Conservation (phyloP, 1,140 invertebrate genomes). For the Eciton burchellii region DNA sequence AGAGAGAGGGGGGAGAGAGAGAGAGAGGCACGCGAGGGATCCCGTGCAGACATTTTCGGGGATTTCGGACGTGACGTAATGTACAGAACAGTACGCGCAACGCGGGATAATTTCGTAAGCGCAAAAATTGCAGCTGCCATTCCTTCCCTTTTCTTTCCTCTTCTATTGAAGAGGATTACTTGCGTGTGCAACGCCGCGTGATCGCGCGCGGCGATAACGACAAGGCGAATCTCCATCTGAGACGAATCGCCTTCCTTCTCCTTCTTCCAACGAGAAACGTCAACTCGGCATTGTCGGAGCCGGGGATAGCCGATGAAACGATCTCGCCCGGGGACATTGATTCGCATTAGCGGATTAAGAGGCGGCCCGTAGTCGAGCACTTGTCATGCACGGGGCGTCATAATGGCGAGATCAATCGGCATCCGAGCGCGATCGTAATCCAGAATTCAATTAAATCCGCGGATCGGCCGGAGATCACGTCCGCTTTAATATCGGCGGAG, state of each 20-base stretch:
- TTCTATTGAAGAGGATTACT: too few species aligned
- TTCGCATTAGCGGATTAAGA: not conserved
- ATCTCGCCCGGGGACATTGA: not conserved
- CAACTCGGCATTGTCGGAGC: not conserved
- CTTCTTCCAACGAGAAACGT: not conserved
- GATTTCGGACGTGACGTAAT: too few species aligned
- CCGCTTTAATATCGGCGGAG: not conserved
- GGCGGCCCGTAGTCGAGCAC: too few species aligned
- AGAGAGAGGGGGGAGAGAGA: too few species aligned
- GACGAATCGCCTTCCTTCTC: not conserved
- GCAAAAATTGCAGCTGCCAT: too few species aligned
- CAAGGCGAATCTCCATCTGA: not conserved
- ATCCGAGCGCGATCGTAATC: constrained; percentile 16
- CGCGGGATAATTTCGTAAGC: too few species aligned
- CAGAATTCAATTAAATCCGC: constrained; percentile 47
- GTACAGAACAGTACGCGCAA: too few species aligned
- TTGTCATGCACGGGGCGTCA: not conserved
- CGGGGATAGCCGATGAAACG: not conserved
- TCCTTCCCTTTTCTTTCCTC: too few species aligned
- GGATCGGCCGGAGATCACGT: constrained; percentile 39
- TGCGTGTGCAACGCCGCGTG: too few species aligned
- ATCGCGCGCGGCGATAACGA: not conserved
- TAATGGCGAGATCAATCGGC: constrained; percentile 45
- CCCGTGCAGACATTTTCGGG: too few species aligned
- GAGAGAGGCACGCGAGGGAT: too few species aligned